These are phyloP conservation scores for Zaprionus vittiger DNA, from an alignment of 1,140 invertebrate genomes.

Conservation along the genomic window DNA sequence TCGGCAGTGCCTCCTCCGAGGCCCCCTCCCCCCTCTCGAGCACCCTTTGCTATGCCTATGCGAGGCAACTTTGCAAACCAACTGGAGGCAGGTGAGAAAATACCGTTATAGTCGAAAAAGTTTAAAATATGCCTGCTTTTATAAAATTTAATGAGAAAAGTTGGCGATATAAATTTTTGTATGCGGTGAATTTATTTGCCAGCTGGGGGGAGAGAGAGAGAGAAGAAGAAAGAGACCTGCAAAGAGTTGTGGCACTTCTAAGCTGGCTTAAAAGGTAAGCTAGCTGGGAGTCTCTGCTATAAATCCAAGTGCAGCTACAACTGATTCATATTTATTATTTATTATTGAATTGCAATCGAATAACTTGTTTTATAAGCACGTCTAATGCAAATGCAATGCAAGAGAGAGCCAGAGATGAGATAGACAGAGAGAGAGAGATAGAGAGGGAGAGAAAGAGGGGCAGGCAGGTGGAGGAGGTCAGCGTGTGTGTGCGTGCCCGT, in stretches of 20 bases:
- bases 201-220: not conserved
- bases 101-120: slow-evolving; percentile 80
- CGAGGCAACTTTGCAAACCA: slow-evolving; percentile 2
- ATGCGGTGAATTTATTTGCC: slow-evolving; percentile 79
- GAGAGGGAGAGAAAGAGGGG: not conserved
- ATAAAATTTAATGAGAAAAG: slow-evolving; percentile 83
- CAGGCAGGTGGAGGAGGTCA: not conserved
- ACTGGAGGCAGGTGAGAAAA: slow-evolving; percentile 68
- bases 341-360: not conserved
- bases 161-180: slow-evolving; percentile 81
- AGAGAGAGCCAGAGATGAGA: not conserved
- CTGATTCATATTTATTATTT: not conserved
- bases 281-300: not conserved
- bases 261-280: not conserved
- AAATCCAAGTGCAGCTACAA: not conserved
- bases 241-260: not conserved
- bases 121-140: slow-evolving; percentile 82
- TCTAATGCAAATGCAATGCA: slow-evolving; percentile 9
- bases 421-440: not conserved
- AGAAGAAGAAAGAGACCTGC: not conserved
- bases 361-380: slow-evolving; percentile 38
- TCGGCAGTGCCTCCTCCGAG: slow-evolving; percentile 8
- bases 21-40: not conserved
- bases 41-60: not conserved
- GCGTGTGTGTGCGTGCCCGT: slow-evolving; percentile 29